Evolutionary conservation across 2,888 invertebrate genomes (phyloP).

Genomic region (Macaria notata): DNA sequence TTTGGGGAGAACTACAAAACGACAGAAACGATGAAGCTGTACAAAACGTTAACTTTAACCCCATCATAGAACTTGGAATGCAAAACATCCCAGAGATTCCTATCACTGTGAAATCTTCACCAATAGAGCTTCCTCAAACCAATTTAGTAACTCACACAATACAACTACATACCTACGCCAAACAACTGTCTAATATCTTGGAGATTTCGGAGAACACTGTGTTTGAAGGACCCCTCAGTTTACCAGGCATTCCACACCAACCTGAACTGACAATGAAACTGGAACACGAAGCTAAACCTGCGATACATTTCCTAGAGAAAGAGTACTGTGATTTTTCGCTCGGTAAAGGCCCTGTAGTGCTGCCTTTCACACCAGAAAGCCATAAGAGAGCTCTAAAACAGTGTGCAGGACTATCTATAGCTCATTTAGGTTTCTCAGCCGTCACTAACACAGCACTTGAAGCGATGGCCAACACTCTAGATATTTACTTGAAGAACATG

Average conservation of each 20-base stretch:
- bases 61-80: slow-evolving; percentile 77
- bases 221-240: slow-evolving; percentile 60
- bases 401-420: slow-evolving; percentile 72
- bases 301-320: slow-evolving; percentile 69
- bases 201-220: slow-evolving; percentile 64
- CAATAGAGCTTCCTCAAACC: slow-evolving; percentile 68
- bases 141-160: slow-evolving; percentile 76
- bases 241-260: slow-evolving; percentile 62
- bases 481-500: slow-evolving; percentile 69
- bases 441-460: slow-evolving; percentile 66
- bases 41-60: slow-evolving; percentile 74
- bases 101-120: slow-evolving; percentile 70
- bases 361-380: slow-evolving; percentile 74
- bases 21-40: slow-evolving; percentile 59
- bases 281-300: slow-evolving; percentile 60
- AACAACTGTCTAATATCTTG: slow-evolving; percentile 61
- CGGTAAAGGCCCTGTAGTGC: slow-evolving; percentile 65
- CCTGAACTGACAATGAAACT: slow-evolving; percentile 49
- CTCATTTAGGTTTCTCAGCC: slow-evolving; percentile 65
- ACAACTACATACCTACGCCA: slow-evolving; percentile 63
- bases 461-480: slow-evolving; percentile 66
- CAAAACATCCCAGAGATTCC: slow-evolving; percentile 78
- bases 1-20: slow-evolving; percentile 73
- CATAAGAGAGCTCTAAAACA: slow-evolving; percentile 70
- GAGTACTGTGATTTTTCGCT: slow-evolving; percentile 71